Percentiles rank a stretch among this genome's conserved stretches.
phyloP scores from a whole-genome alignment of 2,797 vertebrate genomes.

The Mallotus villosus region DNA sequence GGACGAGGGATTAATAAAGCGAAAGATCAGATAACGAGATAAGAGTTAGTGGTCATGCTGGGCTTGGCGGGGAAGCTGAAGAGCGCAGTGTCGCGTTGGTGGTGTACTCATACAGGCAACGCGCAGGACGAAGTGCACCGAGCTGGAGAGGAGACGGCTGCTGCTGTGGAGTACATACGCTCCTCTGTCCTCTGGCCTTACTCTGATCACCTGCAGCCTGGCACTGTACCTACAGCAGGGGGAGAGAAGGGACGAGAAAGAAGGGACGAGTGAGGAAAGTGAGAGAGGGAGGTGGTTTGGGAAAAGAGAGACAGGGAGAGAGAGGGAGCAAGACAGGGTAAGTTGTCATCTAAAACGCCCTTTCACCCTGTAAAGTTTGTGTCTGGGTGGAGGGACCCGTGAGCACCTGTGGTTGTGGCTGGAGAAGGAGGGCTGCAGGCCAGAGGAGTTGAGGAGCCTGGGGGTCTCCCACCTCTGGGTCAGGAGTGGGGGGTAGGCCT shows the following conservation, averaged over 20 bases:
- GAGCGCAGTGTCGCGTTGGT: not conserved
- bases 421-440: slow-evolving; percentile 28
- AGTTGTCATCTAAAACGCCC: too few species aligned
- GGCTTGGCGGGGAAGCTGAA: not conserved
- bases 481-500: slow-evolving; percentile 81
- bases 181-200: slow-evolving; percentile 76
- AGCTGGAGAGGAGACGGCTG: slow-evolving; percentile 60
- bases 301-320: too few species aligned
- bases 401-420: slow-evolving; percentile 54
- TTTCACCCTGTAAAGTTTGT: too few species aligned
- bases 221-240: slow-evolving; percentile 62
- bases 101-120: slow-evolving; percentile 78
- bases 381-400: too few species aligned
- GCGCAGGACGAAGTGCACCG: slow-evolving; percentile 70
- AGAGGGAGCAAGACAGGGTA: too few species aligned
- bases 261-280: not conserved
- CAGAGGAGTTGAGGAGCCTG: not conserved
- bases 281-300: not conserved
- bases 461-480: slow-evolving; percentile 55
- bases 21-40: too few species aligned
- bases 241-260: not conserved
- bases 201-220: slow-evolving; percentile 67
- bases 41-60: too few species aligned
- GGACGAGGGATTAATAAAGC: too few species aligned
- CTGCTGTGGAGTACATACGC: slow-evolving; percentile 73